These are phyloP conservation scores for Rhynchophorus ferrugineus DNA, from an alignment of 1,140 invertebrate species.

Conservation along the genomic window DNA sequence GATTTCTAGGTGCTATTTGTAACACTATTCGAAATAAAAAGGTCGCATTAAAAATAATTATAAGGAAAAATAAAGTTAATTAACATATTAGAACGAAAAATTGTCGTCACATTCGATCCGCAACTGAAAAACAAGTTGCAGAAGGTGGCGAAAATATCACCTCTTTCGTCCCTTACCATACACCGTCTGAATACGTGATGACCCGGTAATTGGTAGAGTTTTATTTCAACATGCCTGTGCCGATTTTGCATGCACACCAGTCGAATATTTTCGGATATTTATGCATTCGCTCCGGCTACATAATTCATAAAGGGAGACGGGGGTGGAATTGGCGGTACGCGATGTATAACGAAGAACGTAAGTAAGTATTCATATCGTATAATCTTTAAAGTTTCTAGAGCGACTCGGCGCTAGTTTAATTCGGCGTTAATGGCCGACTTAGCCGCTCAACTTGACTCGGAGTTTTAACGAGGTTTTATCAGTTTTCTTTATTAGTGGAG, in stretches of 20 bases:
- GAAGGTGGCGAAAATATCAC: not conserved
- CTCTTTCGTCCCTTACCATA: not conserved
- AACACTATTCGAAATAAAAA: too few species aligned
- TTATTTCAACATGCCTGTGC: not conserved
- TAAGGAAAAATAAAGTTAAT: too few species aligned
- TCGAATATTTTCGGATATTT: constrained; percentile 3
- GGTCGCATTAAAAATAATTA: too few species aligned
- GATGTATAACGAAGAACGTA: not conserved
- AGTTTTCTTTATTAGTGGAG: too few species aligned
- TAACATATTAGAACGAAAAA: too few species aligned
- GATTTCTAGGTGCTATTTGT: too few species aligned
- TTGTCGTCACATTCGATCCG: too few species aligned
- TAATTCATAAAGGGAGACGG: not conserved
- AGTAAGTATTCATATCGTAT: constrained; percentile 4
- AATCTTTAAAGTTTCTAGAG: not conserved
- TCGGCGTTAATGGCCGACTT: not conserved
- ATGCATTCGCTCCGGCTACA: constrained; percentile 2
- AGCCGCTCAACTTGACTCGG: not conserved
- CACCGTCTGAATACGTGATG: not conserved
- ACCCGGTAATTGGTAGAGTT: not conserved
- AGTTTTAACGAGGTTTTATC: not conserved
- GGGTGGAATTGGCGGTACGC: not conserved
- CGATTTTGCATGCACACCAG: not conserved
- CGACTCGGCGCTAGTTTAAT: not conserved
- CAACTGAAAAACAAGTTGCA: not conserved